Evolutionary conservation across 1,140 invertebrate species (phyloP), one percentile per base, ranked within the genome.

Genomic region (Hyphantria cunea): DNA sequence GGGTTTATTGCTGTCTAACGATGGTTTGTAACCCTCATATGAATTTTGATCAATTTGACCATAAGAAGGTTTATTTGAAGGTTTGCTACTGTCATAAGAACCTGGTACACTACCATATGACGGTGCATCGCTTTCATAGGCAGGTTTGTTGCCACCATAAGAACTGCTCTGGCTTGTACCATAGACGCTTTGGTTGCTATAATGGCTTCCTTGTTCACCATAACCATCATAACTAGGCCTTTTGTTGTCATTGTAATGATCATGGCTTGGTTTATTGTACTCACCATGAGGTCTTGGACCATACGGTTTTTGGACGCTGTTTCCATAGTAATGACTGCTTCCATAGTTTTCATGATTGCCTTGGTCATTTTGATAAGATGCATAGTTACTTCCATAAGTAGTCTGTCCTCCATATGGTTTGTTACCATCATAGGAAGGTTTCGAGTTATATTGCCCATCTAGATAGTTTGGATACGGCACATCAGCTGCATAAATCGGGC

Each of bases 151-250:
- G 8, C 37, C 7, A 39, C 2, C 37, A n/a, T 39, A 7, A 39
- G 9, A 56, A 33, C 25, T 12, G 0, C 14, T 15, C 34, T 49
- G 50, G 13, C 11, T 59, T 14, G 32, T 59, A 12, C 45, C 56
- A 14, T 59, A 59, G 4, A 45, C 7, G 33, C 15, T 31, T 33
- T 53, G 17, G 14, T 15, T 48, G 25, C 17, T 42, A 9, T 41
- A 48, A 62, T 62, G 37, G 34, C 37, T 39, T 10, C 37, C 37
- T 39, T 25, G 17, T 25, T 39, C 37, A 39, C 37, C 7, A 39
- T 39, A 39, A 10, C 8, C 31, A n/a, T 42, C 55, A n/a, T 56
- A 45, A 13, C 3, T 42, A 9, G 53, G 53, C 5, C 17, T 25
- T 17, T 37, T 44, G 13, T 52, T 4, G 8, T 37, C 34, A 37